These are phyloP conservation scores for Caenorhabditis imperialis DNA, from an alignment of 2,888 invertebrate species.

Conservation along the genomic window DNA sequence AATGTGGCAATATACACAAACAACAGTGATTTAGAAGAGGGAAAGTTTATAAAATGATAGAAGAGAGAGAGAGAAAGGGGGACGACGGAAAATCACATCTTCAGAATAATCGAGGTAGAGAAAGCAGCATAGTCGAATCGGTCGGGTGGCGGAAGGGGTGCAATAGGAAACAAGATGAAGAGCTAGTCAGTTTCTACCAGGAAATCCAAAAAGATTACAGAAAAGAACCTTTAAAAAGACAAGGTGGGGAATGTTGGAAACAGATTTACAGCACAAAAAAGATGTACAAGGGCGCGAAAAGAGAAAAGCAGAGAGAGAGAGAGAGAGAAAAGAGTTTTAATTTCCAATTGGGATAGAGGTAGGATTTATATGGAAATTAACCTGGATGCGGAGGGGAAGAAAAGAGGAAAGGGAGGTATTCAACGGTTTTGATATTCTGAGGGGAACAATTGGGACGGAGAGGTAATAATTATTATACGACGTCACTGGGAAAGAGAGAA, in stretches of 20 bases:
- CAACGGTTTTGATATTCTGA: slow-evolving; percentile 34
- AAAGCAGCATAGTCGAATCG: slow-evolving; percentile 22
- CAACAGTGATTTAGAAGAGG: slow-evolving; percentile 17
- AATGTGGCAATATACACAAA: slow-evolving; percentile 52
- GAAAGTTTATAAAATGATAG: slow-evolving; percentile 22
- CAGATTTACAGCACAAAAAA: slow-evolving; percentile 28
- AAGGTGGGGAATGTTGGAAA: slow-evolving; percentile 18
- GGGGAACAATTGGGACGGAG: slow-evolving; percentile 3
- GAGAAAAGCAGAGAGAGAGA: not conserved
- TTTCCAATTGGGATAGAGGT: slow-evolving; percentile 20
- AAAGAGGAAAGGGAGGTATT: slow-evolving; percentile 22
- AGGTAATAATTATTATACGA: slow-evolving; percentile 45
- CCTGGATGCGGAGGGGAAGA: slow-evolving; percentile 2
- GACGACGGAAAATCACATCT: slow-evolving; percentile 3
- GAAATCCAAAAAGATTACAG: slow-evolving; percentile 8
- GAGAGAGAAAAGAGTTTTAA: not conserved
- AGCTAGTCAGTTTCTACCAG: slow-evolving; percentile 42
- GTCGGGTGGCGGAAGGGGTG: not conserved
- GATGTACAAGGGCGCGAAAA: not conserved
- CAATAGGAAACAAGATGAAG: not conserved
- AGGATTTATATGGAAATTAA: slow-evolving; percentile 13
- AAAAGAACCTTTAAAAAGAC: slow-evolving; percentile 17
- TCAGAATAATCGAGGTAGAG: slow-evolving; percentile 30
- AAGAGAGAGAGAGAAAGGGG: slow-evolving; percentile 7
- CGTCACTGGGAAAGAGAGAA: slow-evolving; percentile 38